phyloP scores from a whole-genome alignment of 2,113 vertebrate species.

The Pseudolaguvia tuberculata region DNA sequence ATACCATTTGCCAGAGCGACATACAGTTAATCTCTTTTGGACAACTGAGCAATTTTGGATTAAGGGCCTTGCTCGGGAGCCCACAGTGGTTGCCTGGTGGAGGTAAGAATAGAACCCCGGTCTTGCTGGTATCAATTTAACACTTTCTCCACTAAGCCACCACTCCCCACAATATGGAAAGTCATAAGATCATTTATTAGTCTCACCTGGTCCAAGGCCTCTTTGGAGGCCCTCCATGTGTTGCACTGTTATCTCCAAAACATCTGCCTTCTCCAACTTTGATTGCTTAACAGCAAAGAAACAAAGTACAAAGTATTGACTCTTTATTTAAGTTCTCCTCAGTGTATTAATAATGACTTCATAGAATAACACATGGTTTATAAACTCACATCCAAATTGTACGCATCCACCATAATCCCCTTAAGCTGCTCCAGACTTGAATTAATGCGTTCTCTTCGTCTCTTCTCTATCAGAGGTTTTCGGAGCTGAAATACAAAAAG shows the following conservation, averaged over 20 bases:
- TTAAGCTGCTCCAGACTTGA: constrained; percentile 60
- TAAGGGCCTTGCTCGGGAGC: too few relatives aligned
- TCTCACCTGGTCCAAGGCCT: constrained; percentile 38
- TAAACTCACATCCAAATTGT: constrained; percentile 58
- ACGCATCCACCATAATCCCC: constrained; percentile 61
- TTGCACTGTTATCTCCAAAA: constrained; percentile 60
- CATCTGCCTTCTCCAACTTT: constrained; percentile 60
- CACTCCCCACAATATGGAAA: background rate
- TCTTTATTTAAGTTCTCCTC: background rate
- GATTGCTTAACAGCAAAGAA: constrained; percentile 50
- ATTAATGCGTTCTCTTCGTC: constrained; percentile 58
- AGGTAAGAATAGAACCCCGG: too few relatives aligned
- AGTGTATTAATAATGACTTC: background rate
- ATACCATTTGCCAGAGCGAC: too few relatives aligned
- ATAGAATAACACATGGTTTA: background rate
- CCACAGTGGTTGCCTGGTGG: too few relatives aligned
- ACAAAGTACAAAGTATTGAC: background rate
- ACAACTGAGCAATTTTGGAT: too few relatives aligned
- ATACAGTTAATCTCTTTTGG: too few relatives aligned
- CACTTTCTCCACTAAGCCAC: too few relatives aligned
- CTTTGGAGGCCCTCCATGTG: constrained; percentile 59
- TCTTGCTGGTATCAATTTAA: too few relatives aligned
- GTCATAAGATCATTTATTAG: background rate
- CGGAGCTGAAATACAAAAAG: constrained; percentile 46
- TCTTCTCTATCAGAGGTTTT: constrained; percentile 60